Base-by-base conservation (phyloP, 2,797 vertebrate genomes). In the Microtus agrestis region DNA sequence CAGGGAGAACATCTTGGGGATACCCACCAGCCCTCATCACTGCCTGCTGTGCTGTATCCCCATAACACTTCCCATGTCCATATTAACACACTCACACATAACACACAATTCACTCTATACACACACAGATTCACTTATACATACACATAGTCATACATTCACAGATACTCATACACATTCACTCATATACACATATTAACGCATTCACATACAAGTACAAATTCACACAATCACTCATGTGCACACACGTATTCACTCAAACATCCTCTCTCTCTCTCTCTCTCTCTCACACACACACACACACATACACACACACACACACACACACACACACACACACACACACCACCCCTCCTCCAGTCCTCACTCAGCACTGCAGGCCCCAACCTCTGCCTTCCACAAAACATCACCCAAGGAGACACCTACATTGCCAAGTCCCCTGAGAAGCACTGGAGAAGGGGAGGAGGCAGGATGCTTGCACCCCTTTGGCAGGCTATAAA, bases 401-500 rank as follows among this genome's bases (percentile, higher is more conserved):
- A 61, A 73, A 87, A 40, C 37, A 15, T 73, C 48, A 8, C 46
- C 67, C 27, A 46, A 87, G 29, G 81, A 21, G 63, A 17, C 2
- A 7, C 48, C 65, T 63, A 1, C 73, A 23, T 17, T 54, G 11
- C 61, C 14, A 4, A 3, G 40, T 56, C 61, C 14, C 61, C 9
- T 1, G 31, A 61, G 88, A 74, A 48, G 37, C 78, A 14, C 12
- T 4, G 17, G 56, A 23, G 40, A 1, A 6, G 63, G 14, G 67
- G 14, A 54, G 40, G 73, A 54, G 48, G 61, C 2, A 31, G 84
- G 34, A 25, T 69, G 4, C 82, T 14, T 0, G 0, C 0, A 27
- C 12, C n/a, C 34, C 19, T 81, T 67, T 51, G 73, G 34, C 80
- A 89, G 46, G 37, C 1, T 78, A 54, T 46, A 91, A 88, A 71